Evolutionary conservation across 1,140 invertebrate species (phyloP), one percentile per base, ranked within the genome.

Genomic region (Hyposmocoma kahamanoa): DNA sequence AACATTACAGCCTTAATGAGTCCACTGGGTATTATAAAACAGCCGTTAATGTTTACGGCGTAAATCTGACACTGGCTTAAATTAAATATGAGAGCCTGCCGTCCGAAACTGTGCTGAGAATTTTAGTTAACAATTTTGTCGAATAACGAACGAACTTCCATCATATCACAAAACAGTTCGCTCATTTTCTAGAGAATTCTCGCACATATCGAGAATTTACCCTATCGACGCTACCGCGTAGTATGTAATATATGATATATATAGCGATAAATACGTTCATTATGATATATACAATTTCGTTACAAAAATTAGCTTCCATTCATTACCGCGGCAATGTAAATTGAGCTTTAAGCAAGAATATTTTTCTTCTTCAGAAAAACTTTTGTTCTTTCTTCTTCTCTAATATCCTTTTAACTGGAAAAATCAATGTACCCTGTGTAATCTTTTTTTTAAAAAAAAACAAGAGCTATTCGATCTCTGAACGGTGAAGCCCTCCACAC

Each of bases 31-130:
- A 55, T 55, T 53, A 56, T 67, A 67, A 62, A 67, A 57, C 52
- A 50, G 24, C 57, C 41, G 53, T 62, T 60, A 62, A n/a, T 45
- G 51, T 34, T 53, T 41, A 49, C 45, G 45, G 34, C 44, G 34
- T 47, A 50, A 52, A 56, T 59, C 54, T 57, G 19, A 13, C 22
- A 22, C 45, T 22, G 34, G 53, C 34, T 52, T 66, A 68, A 66
- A 68, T 68, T 72, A 72, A 67, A 60, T 60, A 62, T 60, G 52
- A 56, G 60, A 55, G 44, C 50, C 42, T 26, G 56, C 46, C 56
- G 59, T 63, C 54, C 44, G 47, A 51, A 22, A 22, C 19, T 38
- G 50, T 50, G 34, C 22, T 30, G 24, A 28, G 24, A 28, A 6
- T 6, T 6, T 28, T 28, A 6, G 24, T 6, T 6, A 6, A 11